Conservation (phyloP, 53 echinoderm and acorn worm genomes). For the Astropecten irregularis region DNA sequence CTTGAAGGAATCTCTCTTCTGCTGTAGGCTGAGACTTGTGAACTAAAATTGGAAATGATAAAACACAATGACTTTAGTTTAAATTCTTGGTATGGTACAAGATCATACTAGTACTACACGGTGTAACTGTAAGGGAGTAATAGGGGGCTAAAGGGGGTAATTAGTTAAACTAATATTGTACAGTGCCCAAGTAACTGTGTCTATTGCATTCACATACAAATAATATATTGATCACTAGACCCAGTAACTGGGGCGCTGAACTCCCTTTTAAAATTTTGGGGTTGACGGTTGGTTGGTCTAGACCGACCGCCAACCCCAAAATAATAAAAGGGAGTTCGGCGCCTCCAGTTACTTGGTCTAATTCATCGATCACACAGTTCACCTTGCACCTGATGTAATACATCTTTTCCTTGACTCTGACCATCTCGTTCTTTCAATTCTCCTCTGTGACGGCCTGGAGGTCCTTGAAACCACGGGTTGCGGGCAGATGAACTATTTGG, state of each 20-base stretch:
- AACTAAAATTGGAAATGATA: neutral
- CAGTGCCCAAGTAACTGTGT: neutral
- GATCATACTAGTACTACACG: too few species aligned
- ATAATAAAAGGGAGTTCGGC: neutral
- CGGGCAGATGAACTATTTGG: neutral
- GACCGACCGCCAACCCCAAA: too few species aligned
- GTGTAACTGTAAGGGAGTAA: too few species aligned
- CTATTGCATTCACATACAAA: neutral
- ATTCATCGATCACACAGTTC: neutral
- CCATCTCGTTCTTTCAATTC: neutral
- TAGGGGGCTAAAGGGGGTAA: neutral
- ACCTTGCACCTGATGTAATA: neutral
- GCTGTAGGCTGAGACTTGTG: constrained; percentile 2
- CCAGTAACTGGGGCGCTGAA: too few species aligned
- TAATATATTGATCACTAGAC: neutral
- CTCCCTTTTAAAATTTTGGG: too few species aligned
- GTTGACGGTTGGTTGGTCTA: too few species aligned
- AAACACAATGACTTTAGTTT: neutral
- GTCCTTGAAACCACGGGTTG: constrained; percentile 5
- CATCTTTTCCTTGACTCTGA: neutral
- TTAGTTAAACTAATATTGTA: neutral
- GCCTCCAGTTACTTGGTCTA: neutral
- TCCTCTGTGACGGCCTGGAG: neutral
- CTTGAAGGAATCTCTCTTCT: constrained; percentile 66
- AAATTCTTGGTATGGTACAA: neutral